Evolutionary conservation across 2,113 vertebrate species (phyloP).

Genomic region (Chloroceryle aenea): DNA sequence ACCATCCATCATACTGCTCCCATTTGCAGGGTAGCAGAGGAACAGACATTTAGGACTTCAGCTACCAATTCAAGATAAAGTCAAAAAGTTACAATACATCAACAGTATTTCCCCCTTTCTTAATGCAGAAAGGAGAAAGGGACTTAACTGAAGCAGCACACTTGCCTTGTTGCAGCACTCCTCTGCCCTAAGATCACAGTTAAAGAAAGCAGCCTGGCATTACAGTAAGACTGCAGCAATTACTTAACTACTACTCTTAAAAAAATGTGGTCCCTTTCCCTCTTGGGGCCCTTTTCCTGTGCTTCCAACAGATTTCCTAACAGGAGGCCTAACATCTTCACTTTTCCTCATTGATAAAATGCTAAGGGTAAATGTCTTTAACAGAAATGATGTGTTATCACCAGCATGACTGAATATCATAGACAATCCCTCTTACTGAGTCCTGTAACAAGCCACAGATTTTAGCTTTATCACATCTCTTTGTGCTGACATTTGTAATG

Average conservation of each 20-base stretch:
- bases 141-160: background rate
- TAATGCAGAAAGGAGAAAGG: background rate
- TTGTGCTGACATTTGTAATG: background rate
- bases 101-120: background rate
- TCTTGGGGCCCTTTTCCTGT: background rate
- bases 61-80: background rate
- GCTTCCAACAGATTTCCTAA: background rate
- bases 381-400: background rate
- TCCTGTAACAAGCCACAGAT: background rate
- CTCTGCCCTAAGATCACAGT: background rate
- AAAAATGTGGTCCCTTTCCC: background rate
- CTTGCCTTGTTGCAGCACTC: background rate
- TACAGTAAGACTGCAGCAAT: background rate
- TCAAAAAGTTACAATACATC: accelerated
- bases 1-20: background rate
- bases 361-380: background rate
- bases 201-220: background rate
- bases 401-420: background rate
- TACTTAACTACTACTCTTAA: background rate
- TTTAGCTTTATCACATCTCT: background rate
- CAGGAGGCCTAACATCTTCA: background rate
- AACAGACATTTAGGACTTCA: background rate
- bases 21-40: background rate
- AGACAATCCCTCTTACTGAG: background rate
- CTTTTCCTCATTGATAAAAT: background rate